A percentile compares a stretch with the other conserved stretches of the same genome.
Conservation (phyloP, 2,113 vertebrate genomes). For the Mastomys coucha region DNA sequence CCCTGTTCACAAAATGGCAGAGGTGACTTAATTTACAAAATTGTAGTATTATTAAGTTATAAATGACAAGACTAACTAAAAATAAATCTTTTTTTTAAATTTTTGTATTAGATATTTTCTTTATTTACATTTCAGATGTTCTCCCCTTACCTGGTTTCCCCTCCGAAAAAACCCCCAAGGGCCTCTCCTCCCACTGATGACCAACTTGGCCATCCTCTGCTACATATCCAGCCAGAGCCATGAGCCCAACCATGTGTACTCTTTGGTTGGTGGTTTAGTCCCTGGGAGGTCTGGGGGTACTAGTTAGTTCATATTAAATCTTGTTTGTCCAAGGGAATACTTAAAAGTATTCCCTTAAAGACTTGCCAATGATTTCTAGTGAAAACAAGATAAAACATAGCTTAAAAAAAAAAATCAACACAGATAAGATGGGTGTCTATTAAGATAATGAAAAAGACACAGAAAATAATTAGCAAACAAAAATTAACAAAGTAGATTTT, state of each 20-base stretch:
- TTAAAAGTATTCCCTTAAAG: slow-evolving; percentile 42
- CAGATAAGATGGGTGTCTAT: neutral
- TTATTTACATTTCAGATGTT: no score
- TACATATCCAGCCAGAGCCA: no score
- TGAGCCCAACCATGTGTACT: no score
- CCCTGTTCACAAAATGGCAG: slow-evolving; percentile 40
- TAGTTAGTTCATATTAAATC: neutral
- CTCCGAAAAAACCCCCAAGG: no score
- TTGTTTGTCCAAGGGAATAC: neutral
- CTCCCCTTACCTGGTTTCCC: no score
- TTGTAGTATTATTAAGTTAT: neutral
- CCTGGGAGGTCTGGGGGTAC: no score
- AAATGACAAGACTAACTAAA: slow-evolving; percentile 30
- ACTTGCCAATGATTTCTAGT: neutral
- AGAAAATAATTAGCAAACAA: neutral
- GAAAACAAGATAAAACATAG: slow-evolving; percentile 42
- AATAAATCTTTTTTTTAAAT: slow-evolving; percentile 17
- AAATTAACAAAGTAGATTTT: neutral
- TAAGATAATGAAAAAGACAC: slow-evolving; percentile 31
- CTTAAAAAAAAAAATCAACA: slow-evolving; percentile 1
- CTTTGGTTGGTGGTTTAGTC: no score
- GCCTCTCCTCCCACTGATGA: no score
- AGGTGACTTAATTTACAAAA: slow-evolving; percentile 46
- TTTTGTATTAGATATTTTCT: no score
- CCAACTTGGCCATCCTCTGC: no score